Evolutionary conservation across 2,888 invertebrate species (phyloP).

Genomic region (Netelia inedita): DNA sequence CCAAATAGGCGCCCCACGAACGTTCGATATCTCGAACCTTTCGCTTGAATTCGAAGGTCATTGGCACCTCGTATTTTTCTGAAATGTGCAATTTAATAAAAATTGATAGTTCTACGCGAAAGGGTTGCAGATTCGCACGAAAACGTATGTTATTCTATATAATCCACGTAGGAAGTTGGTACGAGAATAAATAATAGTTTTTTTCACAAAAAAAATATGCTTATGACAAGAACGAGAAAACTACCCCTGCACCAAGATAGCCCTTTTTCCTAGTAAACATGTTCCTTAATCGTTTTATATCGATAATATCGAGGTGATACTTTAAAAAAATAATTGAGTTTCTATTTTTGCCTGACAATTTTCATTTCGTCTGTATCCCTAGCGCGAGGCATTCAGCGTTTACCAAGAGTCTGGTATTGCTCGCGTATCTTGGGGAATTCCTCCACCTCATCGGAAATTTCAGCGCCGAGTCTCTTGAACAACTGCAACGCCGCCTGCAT

Average conservation of each 20-base stretch:
- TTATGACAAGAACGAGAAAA: too few relatives aligned
- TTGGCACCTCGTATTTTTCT: conserved; percentile 91
- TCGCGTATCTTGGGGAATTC: conserved; percentile 92
- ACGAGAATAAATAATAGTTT: background rate
- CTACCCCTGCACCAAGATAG: too few relatives aligned
- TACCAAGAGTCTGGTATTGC: conserved; percentile 90
- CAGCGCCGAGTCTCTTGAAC: conserved; percentile 89
- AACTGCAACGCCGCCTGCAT: conserved; percentile 89
- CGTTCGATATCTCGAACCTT: conserved; percentile 87
- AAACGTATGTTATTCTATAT: too few relatives aligned
- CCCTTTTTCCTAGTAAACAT: too few relatives aligned
- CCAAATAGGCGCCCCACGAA: conserved; percentile 91
- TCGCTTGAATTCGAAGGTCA: conserved; percentile 88
- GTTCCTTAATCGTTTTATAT: too few relatives aligned
- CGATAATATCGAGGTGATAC: background rate
- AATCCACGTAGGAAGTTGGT: too few relatives aligned
- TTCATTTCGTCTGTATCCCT: background rate
- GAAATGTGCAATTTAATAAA: background rate
- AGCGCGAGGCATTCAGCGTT: conserved; percentile 64
- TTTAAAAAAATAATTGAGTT: background rate
- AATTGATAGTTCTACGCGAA: too few relatives aligned
- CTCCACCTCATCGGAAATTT: conserved; percentile 88
- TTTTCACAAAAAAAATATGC: background rate
- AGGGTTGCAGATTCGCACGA: too few relatives aligned
- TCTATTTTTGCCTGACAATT: conserved; percentile 22